Percentiles rank a stretch among this genome's conserved stretches.
Conservation (phyloP, 2,797 vertebrate genomes). For the Pseudochaenichthys georgianus region DNA sequence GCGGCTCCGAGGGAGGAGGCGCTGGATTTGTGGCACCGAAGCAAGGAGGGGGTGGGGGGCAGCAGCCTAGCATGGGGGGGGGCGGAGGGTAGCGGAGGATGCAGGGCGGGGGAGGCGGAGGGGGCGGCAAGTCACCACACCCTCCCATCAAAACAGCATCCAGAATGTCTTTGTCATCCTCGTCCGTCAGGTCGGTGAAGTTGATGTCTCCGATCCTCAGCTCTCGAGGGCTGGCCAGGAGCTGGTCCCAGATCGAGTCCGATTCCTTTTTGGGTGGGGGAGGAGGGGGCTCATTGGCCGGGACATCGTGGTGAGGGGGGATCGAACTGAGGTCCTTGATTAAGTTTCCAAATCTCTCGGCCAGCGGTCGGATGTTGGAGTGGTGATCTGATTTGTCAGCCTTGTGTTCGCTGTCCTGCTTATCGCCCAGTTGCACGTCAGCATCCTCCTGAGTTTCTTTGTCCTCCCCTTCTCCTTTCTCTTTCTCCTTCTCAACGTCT, state of each 20-base stretch:
- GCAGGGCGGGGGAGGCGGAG: slow-evolving; percentile 88
- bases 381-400: slow-evolving; percentile 84
- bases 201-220: slow-evolving; percentile 96
- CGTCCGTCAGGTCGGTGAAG: slow-evolving; percentile 95
- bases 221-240: slow-evolving; percentile 93
- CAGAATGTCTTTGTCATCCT: slow-evolving; percentile 92
- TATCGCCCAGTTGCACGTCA: slow-evolving; percentile 41
- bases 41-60: slow-evolving; percentile 86
- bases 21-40: slow-evolving; percentile 73
- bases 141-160: slow-evolving; percentile 86
- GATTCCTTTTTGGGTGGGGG: slow-evolving; percentile 91
- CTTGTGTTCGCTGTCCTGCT: slow-evolving; percentile 35
- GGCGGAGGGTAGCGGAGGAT: slow-evolving; percentile 81
- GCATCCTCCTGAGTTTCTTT: slow-evolving; percentile 82
- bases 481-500: slow-evolving; percentile 80
- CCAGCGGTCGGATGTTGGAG: slow-evolving; percentile 89
- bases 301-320: slow-evolving; percentile 47
- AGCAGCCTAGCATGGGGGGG: slow-evolving; percentile 86
- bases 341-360: slow-evolving; percentile 92
- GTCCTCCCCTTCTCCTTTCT: slow-evolving; percentile 78
- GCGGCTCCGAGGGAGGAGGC: slow-evolving; percentile 84
- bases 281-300: slow-evolving; percentile 71
- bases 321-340: slow-evolving; percentile 82
- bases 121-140: slow-evolving; percentile 86
- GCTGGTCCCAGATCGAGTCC: slow-evolving; percentile 98